Evolutionary conservation across 2,888 invertebrate species (phyloP).

Genomic region (Neria commutata): DNA sequence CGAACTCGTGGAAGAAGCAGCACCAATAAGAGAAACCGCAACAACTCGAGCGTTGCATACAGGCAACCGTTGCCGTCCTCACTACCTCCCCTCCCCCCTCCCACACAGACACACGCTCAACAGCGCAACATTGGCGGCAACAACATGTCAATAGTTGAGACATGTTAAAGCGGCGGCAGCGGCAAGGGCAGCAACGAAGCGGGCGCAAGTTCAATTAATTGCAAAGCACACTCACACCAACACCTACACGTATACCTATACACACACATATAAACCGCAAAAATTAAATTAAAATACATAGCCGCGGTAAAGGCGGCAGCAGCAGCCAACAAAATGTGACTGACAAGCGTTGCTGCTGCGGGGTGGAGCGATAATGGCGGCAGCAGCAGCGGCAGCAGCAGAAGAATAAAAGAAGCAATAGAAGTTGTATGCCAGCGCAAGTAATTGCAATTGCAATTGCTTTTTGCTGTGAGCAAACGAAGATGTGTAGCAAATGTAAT

Average conservation of each 20-base stretch:
- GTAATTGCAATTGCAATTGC: too few relatives aligned
- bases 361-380: not conserved
- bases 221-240: slow-evolving; percentile 22
- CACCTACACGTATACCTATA: slow-evolving; percentile 9
- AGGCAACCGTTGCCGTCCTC: not conserved
- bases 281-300: slow-evolving; percentile 54
- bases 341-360: slow-evolving; percentile 32
- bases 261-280: slow-evolving; percentile 45
- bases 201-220: slow-evolving; percentile 57
- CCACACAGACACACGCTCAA: slow-evolving; percentile 13
- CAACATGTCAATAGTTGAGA: slow-evolving; percentile 48
- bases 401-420: not conserved
- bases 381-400: not conserved
- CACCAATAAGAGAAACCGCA: not conserved
- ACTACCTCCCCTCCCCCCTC: not conserved
- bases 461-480: too few relatives aligned
- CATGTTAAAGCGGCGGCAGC: slow-evolving; percentile 12
- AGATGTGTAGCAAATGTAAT: too few relatives aligned
- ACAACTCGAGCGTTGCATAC: slow-evolving; percentile 28
- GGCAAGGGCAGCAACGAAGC: too few relatives aligned
- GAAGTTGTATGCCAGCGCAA: not conserved
- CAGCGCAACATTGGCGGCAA: slow-evolving; percentile 32
- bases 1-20: slow-evolving; percentile 26
- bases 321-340: slow-evolving; percentile 35
- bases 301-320: slow-evolving; percentile 18